Evolutionary conservation across 2,888 invertebrate species (phyloP), one percentile per base, ranked within the genome.

Genomic region (Melipona beecheii): DNA sequence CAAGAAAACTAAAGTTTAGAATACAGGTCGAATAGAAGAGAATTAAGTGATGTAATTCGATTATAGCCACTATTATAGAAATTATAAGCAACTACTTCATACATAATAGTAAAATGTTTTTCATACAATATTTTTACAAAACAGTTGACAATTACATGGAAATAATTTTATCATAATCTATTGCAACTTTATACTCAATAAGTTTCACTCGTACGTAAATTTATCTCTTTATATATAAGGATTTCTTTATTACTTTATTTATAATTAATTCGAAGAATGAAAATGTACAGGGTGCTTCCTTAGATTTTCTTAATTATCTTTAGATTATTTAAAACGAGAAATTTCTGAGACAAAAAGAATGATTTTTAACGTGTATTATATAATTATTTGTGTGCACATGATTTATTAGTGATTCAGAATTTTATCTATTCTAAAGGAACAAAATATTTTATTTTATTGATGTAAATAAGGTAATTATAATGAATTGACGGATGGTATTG

Each of bases 211-310:
- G 31, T 2, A 62, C 11, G 19, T 56, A 43, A 43, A 19, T 5
- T 13, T 56, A 56, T 54, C 19, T 11, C 19, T 11, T 56, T 43
- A 31, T 3, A 2, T 52, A 49, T 13, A 60, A 72, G 43, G 56
- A 19, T 58, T 58, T 5, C 19, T 17, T 58, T 43, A 58, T 2
- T 24, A 17, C 13, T 58, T 49, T 43, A 4, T 60, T 62, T 0
- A 21, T 21, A 58, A 43, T 58, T 24, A 43, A 31, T n/a, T 36
- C 31, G n/a, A 71, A 11, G 27, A 21, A 49, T 43, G 27, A 17
- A 49, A 49, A 72, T 64, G 21, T 56, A 71, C 54, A 71, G n/a
- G 50, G 65, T 74, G 31, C n/a, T 52, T 36, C 19, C 64, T 36
- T 27, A 31, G 9, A 52, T 3, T 19, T 62, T 24, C 19, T 65